Base-by-base conservation (phyloP, 2,888 invertebrate genomes). In the Augiades crinisus region DNA sequence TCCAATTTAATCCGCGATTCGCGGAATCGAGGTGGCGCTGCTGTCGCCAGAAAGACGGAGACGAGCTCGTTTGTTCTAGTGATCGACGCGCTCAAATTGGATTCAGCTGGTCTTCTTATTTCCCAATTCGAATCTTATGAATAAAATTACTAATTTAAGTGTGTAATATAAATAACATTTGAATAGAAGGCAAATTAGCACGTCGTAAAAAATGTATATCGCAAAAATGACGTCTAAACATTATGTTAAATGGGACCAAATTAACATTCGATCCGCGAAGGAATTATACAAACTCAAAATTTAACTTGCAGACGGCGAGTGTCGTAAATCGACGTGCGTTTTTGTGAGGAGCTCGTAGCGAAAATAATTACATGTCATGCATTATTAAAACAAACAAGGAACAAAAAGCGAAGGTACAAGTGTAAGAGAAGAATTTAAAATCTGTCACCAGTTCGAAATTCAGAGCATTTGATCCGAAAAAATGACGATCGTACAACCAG, bases 341-440 rank as follows among this genome's bases (percentile, higher is more conserved):
- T 77, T 78, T 76, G 63, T 57, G 59, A 56, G 62, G 69, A 70
- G 67, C 64, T 78, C 70, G 73, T 75, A 77, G 72, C 75, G 69
- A 79, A 83, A 83, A 81, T 82, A 83, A 85, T 81, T 78, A 82
- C 80, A 77, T 70, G 67, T 81, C 80, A 86, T 85, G 83, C 80
- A 86, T 88, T 86, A 87, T 88, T 81, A 70, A 87, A 82, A 74
- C 78, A 77, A 80, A 77, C 68, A 73, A 59, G 43, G 30, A 45
- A 59, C 72, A 82, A 78, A 79, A 82, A 75, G 69, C 62, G 57
- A 65, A 67, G 64, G 65, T 68, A 76, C 85, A 88, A 88, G 87
- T 88, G 87, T 87, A 88, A 87, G 81, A 68, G 74, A 84, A 84
- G 82, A 88, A 87, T 87, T 87, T 83, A 80, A 86, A 88, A 84